Base-by-base conservation (phyloP, 1,140 invertebrate genomes). In the Chrysomallon squamiferum region DNA sequence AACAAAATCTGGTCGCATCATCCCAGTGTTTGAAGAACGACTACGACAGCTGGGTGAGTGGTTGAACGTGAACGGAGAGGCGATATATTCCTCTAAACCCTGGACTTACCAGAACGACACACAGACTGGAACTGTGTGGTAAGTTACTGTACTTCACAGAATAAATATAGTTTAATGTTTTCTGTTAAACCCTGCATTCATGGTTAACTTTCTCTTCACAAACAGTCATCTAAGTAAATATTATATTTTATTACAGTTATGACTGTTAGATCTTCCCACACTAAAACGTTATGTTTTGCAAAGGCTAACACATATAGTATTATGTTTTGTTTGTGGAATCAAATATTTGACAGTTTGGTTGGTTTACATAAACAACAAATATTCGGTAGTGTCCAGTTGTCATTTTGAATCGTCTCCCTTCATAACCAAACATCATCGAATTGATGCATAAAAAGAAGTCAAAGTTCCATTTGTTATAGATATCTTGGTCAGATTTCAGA, bases 1-100 rank as follows among this genome's bases (percentile, higher is more conserved):
- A 13, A 95, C 94, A 0, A 92, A 92, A 76, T 93, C 95, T 72
- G 95, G 96, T 2, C 91, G 89, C 5, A 96, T 98, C 59, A 78
- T 88, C 9, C 92, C 94, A 6, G 93, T 98, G 76, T 96, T 93
- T 82, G 90, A 97, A 87, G 94, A 97, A 78, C 87, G 95, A 63
- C 86, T 98, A 0, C 79, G 87, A 3, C 80, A 88, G 69, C 52
- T 88, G 25, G 91, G 91, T 35, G 66, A 79, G 18, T 97, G 95
- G 94, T 82, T 98, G 6, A 74, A 86, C 9, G 83, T 92, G 0
- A 97, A 97, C 80, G 94, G 94, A 2, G 92, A 96, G 82, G 93
- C 93, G 0, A 94, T 98, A 76, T 98, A 95, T 77, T 86, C 86
- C n/a, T 91, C 90, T 0, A 88, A 85, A 29, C 93, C 94, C 92